Base-by-base conservation (phyloP, 2,797 vertebrate species). In the Hoplostethus mediterraneus region DNA sequence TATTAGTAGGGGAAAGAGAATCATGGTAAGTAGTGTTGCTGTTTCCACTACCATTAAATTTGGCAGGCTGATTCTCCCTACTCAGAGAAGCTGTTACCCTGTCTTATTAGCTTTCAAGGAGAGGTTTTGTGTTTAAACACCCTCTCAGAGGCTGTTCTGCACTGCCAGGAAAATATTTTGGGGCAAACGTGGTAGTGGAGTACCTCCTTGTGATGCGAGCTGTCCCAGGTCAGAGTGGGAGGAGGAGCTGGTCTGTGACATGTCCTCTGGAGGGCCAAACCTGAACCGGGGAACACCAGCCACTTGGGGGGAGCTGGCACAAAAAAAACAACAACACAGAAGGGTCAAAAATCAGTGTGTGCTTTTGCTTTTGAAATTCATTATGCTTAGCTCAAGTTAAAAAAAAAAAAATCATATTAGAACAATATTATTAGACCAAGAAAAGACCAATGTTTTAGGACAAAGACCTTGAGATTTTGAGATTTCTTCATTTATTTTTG, bases 191-290 rank as follows among this genome's bases (percentile, higher is more conserved):
- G 14, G 12, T 11, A 16, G 14, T 67, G 45, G 21, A 25, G 84
- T 90, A 98, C 97, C 98, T 97, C 97, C 97, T 96, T 98, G 97
- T 25, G 97, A 97, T 5, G 96, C 95, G 5, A 98, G 96, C 71
- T 98, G 97, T 54, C 96, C 97, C 51, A 98, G 95, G 68, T 99
- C 98, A 17, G 97, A 97, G 74, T 97, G 97, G 4, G 97, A 97
- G 12, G 93, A 93, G 54, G 93, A 92, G 79, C 95, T 97, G 33
- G 97, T 96, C 67, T 97, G 97, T 5, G 96, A 94, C 87, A 97
- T 83, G 13, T 99, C 98, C 64, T 98, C 98, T 55, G 96, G 94
- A 33, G 91, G 93, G 0, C 96, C 96, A 68, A 98, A 97, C 56
- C 97, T 93, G 90, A 99, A 99, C 30, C 96, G 92, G 56, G 96